Percentiles rank a stretch among this genome's conserved stretches.
These are phyloP conservation scores for Hoplias malabaricus DNA, from an alignment of 2,113 vertebrate genomes.

Conservation along the genomic window DNA sequence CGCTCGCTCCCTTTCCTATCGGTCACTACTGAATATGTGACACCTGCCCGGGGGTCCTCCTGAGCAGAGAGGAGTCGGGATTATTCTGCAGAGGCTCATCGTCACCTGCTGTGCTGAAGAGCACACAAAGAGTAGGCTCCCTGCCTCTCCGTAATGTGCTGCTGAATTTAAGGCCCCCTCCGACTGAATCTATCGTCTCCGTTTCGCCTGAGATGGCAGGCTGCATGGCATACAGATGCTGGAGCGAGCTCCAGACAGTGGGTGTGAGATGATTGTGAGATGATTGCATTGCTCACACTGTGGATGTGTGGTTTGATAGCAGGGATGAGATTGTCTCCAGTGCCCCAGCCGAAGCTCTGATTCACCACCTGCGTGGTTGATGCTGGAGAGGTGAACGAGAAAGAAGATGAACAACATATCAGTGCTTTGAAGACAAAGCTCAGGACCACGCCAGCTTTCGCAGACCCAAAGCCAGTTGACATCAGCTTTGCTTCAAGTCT, in stretches of 20 bases:
- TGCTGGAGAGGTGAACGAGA: background rate
- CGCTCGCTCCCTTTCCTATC: slow-evolving; percentile 19
- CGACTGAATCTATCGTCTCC: slow-evolving; percentile 20
- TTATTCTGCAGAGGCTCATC: slow-evolving; percentile 29
- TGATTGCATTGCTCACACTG: slow-evolving; percentile 11
- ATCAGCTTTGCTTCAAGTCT: slow-evolving; percentile 15
- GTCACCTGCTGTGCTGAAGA: slow-evolving; percentile 34
- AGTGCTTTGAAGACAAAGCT: background rate
- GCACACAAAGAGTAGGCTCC: slow-evolving; percentile 22
- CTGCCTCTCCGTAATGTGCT: slow-evolving; percentile 10
- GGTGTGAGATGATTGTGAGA: slow-evolving; percentile 2
- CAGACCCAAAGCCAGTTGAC: slow-evolving; percentile 37
- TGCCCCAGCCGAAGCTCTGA: background rate
- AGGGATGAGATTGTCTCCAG: slow-evolving; percentile 15
- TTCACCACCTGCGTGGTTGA: background rate
- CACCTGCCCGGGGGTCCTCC: background rate
- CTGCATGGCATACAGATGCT: slow-evolving; percentile 27
- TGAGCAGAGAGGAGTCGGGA: background rate
- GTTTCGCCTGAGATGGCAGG: background rate
- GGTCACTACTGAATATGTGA: slow-evolving; percentile 27
- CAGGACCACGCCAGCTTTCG: background rate
- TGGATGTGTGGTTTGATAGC: background rate
- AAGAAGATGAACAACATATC: slow-evolving; percentile 29
- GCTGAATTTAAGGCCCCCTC: slow-evolving; percentile 8
- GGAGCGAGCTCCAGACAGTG: background rate